A percentile compares a stretch with the other conserved stretches of the same genome.
phyloP scores from a whole-genome alignment of 1,140 invertebrate genomes.

The Globodera ellingtonae region DNA sequence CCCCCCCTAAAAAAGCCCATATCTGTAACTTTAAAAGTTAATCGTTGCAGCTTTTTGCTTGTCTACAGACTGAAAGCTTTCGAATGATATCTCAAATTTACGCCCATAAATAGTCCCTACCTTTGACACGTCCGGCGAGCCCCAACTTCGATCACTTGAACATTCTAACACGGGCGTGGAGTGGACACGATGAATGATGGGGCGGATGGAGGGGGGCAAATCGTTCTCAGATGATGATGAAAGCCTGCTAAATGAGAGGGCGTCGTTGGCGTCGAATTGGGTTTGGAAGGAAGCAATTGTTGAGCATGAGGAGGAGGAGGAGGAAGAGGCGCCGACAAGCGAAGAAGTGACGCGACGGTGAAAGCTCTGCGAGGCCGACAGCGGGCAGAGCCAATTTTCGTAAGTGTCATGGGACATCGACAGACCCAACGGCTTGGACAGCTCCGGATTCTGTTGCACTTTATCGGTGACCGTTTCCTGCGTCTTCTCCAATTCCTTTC shows the following conservation, averaged over 20 bases:
- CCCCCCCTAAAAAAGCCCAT: too few species aligned
- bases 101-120: background rate
- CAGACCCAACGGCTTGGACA: too few species aligned
- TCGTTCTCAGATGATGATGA: background rate
- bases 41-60: too few species aligned
- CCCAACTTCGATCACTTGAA: conserved; percentile 12
- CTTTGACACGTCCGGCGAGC: conserved; percentile 21
- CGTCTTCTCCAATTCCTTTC: too few species aligned
- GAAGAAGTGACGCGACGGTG: background rate
- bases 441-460: too few species aligned
- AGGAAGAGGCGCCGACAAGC: background rate
- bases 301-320: background rate
- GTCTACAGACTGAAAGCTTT: too few species aligned
- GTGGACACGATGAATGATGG: background rate
- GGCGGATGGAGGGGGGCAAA: background rate
- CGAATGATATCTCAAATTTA: too few species aligned
- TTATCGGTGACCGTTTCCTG: too few species aligned
- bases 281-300: background rate
- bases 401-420: too few species aligned
- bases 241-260: background rate
- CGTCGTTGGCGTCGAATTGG: conserved; percentile 6
- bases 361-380: background rate
- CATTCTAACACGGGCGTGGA: conserved; percentile 6
- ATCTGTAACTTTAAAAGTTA: too few species aligned
- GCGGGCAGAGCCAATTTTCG: background rate